These are phyloP conservation scores for Hyperopisus bebe DNA, from an alignment of 2,113 vertebrate species.

Conservation along the genomic window DNA sequence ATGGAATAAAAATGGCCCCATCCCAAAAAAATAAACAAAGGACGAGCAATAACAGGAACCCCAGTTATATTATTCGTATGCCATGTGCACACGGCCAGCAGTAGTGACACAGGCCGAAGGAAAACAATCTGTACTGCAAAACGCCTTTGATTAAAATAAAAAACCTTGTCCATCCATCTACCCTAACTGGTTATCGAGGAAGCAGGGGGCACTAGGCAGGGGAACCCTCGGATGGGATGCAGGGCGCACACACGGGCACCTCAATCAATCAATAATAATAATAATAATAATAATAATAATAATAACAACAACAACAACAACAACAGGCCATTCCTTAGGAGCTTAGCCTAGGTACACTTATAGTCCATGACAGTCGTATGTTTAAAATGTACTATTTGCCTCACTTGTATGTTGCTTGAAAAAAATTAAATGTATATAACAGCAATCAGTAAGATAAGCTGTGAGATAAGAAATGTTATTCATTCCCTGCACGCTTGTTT, in stretches of 20 bases:
- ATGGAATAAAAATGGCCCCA: not conserved
- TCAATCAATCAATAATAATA: not conserved
- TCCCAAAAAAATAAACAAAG: not conserved
- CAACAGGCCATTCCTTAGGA: not conserved
- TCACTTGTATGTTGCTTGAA: not conserved
- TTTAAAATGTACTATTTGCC: not conserved
- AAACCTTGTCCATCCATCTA: not conserved
- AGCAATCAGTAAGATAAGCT: not conserved
- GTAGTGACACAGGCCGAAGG: not conserved
- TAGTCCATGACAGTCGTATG: not conserved
- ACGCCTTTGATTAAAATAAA: not conserved
- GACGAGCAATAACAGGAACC: not conserved
- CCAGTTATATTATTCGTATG: not conserved
- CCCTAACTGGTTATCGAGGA: not conserved
- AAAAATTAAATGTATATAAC: not conserved
- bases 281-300: too few relatives aligned
- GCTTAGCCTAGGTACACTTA: not conserved
- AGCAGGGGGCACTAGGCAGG: not conserved
- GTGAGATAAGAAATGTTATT: not conserved
- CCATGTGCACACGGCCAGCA: not conserved
- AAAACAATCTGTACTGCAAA: not conserved
- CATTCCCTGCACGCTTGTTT: not conserved
- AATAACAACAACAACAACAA: not conserved
- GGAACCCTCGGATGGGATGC: not conserved
- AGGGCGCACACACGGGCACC: not conserved